Base-by-base conservation (phyloP, 2,797 vertebrate species). In the Hemibagrus guttatus region DNA sequence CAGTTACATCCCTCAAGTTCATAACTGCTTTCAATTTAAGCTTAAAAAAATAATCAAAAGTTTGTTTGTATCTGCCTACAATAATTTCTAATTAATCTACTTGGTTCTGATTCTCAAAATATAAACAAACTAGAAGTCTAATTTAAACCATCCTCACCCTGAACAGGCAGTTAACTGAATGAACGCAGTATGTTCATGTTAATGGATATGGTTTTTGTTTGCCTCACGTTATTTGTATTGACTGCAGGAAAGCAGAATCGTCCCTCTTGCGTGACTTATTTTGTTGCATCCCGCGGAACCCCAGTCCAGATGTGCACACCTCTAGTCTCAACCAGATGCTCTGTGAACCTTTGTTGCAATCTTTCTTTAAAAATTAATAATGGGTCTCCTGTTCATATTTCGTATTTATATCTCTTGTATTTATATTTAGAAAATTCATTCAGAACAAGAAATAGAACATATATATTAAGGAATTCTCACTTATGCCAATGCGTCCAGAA, bases 301-400 rank as follows among this genome's bases (percentile, higher is more conserved):
- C 9, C n/a, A 21, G 26, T 28, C 42, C 80, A 81, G 79, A 81
- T 81, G 79, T 81, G 79, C n/a, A 26, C 54, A 81, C 39, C 39
- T 81, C 39, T 28, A 17, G 35, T 66, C 61, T 52, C 42, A 66
- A 49, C 80, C 80, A 49, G n/a, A 66, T 66, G 12, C 26, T 3
- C 42, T 6, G 6, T 26, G 52, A 42, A 61, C 58, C 21, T 39
- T 80, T 26, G 16, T 49, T 16, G 14, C 79, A 9, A 46, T 14
- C 39, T 81, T 64, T 64, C 31, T 79, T 59, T 23, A 59, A 59
- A 39, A 59, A 23, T 2, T 54, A 59, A 26, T 39, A 80, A 5
- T 14, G 56, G 12, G 8, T 31, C 6, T 61, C 4, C 74, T 54
- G 19, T 19, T 76, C 23, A 1, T 54, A 76, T 76, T 49, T 75